Evolutionary conservation across 2,797 vertebrate genomes (phyloP), one percentile per base, ranked within the genome.

Genomic region (Chaenodraco wilsoni): DNA sequence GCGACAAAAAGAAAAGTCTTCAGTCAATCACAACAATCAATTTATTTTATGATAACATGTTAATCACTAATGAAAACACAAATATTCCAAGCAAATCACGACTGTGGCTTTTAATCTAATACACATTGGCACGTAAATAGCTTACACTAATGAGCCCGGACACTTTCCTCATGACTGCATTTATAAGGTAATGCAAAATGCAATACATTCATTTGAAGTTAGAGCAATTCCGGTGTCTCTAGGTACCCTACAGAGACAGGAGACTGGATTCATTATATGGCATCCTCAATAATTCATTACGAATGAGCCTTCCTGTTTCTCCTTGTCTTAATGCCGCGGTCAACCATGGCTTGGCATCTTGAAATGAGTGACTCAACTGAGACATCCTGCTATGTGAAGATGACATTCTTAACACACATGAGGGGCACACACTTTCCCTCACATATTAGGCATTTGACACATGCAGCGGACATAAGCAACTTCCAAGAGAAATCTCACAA

Each of bases 211-310:
- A 91, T 90, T 91, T 92, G 79, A 92, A 84, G 87, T 87, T 84
- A 70, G 72, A 86, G 80, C 73, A 87, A 78, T 89, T 87, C 78
- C 60, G n/a, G 55, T 81, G 82, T 89, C 88, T 91, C 84, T 60
- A 49, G 88, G 87, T 88, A 84, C 84, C 88, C 80, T 37, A 54
- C 74, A 64, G 91, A 90, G 84, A 84, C 82, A 73, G 82, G 71
- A 88, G 81, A 85, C 88, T 84, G 85, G 81, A 89, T 90, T 94
- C 90, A 93, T 93, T 85, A 91, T 86, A 84, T 87, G 90, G 89
- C 88, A 67, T 84, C 76, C 77, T 94, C 80, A 93, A 94, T 94
- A 92, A 94, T 94, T 93, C 84, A 94, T 84, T 72, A 73, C 64
- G 79, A 79, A 88, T 60, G 78, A 83, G 82, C 74, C 70, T 83